Evolutionary conservation across 2,888 invertebrate genomes (phyloP), one percentile per base, ranked within the genome.

Genomic region (Mactromeris polynyma): DNA sequence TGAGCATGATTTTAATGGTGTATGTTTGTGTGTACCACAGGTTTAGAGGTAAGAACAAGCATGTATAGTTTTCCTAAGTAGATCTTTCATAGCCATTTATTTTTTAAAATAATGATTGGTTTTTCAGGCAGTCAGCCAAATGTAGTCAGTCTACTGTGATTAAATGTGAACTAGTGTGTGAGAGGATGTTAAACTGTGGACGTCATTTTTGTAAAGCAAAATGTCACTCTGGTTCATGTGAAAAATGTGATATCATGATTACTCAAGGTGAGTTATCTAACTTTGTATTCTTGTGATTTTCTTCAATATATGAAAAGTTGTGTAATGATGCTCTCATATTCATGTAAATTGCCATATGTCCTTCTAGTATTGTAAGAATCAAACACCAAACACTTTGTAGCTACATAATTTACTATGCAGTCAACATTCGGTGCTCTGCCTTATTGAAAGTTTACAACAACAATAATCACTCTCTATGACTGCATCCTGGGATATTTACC

Each of bases 221-320:
- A 54, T 99, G 99, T 96, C 99, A 99, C 96, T 97, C 97, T 21
- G 98, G 98, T 0, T 97, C 97, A 4, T 99, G 99, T 95, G 97
- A 97, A 0, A 97, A 97, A 1, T 99, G 99, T 95, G 96, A 94
- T 17, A 94, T 93, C 33, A 87, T 87, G 1, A 86, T 96, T 19
- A 88, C 90, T 64, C 96, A 96, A 94, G 94, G 96, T 96, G 89
- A 89, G 93, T 88, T 1, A 51, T 33, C 9, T 69, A 31, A 54
- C 54, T 54, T 19, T 51, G 4, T 54, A 51, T 9, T 51, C 3
- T 21, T 54, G 0, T 54, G 17, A 54, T 21, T 4, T 54, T 21
- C 54, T 21, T 19, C 40, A 4, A 42, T 6, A 6, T 14, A 42
- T 42, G 7, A 42, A 42, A 42, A 14, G 42, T 6, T 9, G 42